phyloP scores from a whole-genome alignment of 2,113 vertebrate species.

The Lethenteron reissneri region DNA sequence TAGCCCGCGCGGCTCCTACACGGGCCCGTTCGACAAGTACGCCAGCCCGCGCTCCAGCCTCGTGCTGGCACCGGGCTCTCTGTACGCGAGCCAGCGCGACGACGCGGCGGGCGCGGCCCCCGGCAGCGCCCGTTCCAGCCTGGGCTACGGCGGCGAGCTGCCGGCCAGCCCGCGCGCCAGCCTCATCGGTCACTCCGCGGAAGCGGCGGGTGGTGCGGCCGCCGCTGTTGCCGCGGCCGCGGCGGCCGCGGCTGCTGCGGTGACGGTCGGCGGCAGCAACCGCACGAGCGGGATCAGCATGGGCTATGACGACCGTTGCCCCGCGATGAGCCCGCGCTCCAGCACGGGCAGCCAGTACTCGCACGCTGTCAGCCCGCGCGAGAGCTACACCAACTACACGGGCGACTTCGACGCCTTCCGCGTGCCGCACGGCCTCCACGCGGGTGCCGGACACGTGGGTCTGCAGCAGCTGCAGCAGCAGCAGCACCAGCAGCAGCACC shows the following conservation, averaged over 20 bases:
- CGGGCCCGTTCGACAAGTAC: conserved; percentile 19
- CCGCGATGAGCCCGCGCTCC: conserved; percentile 48
- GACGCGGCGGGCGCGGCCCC: conserved; percentile 30
- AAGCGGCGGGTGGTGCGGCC: conserved; percentile 40
- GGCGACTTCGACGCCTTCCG: conserved; percentile 25
- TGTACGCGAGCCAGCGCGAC: too few relatives aligned
- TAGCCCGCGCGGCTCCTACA: conserved; percentile 42
- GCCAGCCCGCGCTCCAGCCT: conserved; percentile 35
- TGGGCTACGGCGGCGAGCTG: conserved; percentile 50
- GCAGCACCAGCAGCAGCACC: conserved; percentile 60
- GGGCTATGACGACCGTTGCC: conserved; percentile 82
- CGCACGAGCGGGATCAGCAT: conserved; percentile 90
- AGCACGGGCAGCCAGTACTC: conserved; percentile 55
- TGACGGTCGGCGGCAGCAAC: conserved; percentile 48
- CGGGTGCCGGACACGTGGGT: conserved; percentile 22
- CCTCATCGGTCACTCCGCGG: conserved; percentile 47
- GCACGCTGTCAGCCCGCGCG: conserved; percentile 41
- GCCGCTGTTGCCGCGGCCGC: conserved; percentile 15
- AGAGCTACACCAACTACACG: conserved; percentile 40
- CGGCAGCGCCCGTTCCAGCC: conserved; percentile 38
- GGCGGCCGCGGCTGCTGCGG: conserved; percentile 49
- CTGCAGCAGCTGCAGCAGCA: too few relatives aligned
- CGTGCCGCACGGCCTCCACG: conserved; percentile 22
- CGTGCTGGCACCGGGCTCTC: conserved; percentile 16
- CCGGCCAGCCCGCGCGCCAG: conserved; percentile 65